A percentile compares a stretch with the other conserved stretches of the same genome.
Conservation (phyloP, 2,888 invertebrate genomes). For the Nephrotoma guestfalica region DNA sequence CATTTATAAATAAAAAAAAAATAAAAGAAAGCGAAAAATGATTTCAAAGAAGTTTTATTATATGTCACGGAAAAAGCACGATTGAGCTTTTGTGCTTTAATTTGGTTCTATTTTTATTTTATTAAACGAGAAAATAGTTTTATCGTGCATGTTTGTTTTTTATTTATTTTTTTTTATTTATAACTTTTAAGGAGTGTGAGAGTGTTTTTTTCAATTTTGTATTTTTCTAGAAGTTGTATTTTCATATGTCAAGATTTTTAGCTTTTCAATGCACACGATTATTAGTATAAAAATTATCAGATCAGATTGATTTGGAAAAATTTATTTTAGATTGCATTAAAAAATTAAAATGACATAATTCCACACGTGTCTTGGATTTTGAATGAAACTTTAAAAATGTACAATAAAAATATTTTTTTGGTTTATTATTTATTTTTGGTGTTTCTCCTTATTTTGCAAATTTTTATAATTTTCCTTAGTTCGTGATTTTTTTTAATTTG, state of each 20-base stretch:
- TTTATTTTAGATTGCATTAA: not conserved
- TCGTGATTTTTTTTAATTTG: not conserved
- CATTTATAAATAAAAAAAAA: slow-evolving; percentile 2
- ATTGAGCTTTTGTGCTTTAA: not conserved
- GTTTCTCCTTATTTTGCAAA: not conserved
- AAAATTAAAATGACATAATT: not conserved
- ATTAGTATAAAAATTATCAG: no score
- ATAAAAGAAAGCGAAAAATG: not conserved
- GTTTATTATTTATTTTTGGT: not conserved
- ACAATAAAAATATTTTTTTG: not conserved
- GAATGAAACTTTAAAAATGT: not conserved
- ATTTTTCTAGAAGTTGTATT: not conserved
- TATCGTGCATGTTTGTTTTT: not conserved
- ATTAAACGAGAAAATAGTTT: not conserved
- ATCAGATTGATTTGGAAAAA: no score
- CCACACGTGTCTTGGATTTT: slow-evolving; percentile 10
- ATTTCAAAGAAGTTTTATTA: not conserved
- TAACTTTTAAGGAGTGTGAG: not conserved
- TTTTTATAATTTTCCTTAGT: not conserved
- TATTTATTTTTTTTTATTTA: not conserved
- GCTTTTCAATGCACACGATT: not conserved
- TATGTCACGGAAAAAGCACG: not conserved
- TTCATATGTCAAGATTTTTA: not conserved
- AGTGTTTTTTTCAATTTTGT: not conserved
- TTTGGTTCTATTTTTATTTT: not conserved